Evolutionary conservation across 1,140 invertebrate species (phyloP).

Genomic region (Adoxophyes honmai): DNA sequence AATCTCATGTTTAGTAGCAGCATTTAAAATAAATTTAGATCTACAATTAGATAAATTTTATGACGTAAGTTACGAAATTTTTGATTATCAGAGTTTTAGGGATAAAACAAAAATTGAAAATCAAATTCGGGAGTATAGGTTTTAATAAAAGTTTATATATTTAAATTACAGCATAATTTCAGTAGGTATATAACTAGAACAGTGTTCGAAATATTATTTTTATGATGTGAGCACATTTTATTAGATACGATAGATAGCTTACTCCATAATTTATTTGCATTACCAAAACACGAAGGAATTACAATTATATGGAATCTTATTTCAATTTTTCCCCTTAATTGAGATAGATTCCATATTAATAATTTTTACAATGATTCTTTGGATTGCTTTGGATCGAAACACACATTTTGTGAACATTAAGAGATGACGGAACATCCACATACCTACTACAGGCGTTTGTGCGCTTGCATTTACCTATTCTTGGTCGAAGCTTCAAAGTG

Average conservation of each 20-base stretch:
- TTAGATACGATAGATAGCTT: constrained; percentile 61
- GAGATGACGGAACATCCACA: constrained; percentile 33
- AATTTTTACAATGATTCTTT: constrained; percentile 29
- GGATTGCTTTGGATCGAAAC: constrained; percentile 20
- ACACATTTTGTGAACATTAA: constrained; percentile 29
- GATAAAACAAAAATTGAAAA: constrained; percentile 37
- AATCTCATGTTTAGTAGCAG: too few relatives aligned
- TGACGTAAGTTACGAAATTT: too few relatives aligned
- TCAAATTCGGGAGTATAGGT: constrained; percentile 64
- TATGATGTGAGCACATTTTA: constrained; percentile 63
- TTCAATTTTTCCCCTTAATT: constrained; percentile 69
- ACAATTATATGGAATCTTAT: constrained; percentile 40
- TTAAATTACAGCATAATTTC: constrained; percentile 69
- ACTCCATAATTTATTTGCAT: constrained; percentile 43
- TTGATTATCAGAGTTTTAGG: constrained; percentile 16
- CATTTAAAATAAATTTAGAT: too few relatives aligned
- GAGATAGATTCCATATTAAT: constrained; percentile 43
- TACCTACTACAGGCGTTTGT: constrained; percentile 37
- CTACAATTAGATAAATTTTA: too few relatives aligned
- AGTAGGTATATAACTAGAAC: constrained; percentile 67
- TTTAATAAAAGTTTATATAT: constrained; percentile 74
- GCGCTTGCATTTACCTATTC: constrained; percentile 46
- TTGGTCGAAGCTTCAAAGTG: constrained; percentile 65
- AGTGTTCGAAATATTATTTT: constrained; percentile 69
- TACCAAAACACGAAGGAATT: constrained; percentile 40